phyloP scores from a whole-genome alignment of 2,797 vertebrate genomes.

The Sebastes itinus region DNA sequence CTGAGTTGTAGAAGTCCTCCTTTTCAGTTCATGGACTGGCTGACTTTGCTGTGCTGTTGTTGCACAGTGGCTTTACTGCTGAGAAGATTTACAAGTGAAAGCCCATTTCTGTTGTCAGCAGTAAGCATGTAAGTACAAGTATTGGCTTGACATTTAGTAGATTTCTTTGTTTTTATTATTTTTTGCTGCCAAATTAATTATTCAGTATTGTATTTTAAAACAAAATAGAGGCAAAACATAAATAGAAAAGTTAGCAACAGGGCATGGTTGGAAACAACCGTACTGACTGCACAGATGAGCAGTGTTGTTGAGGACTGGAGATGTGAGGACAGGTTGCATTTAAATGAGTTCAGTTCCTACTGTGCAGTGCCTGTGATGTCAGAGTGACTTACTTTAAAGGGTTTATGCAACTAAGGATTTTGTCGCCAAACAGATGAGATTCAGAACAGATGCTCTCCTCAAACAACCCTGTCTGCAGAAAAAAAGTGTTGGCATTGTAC shows the following conservation, averaged over 20 bases:
- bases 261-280: not conserved
- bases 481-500: not conserved
- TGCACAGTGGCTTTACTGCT: not conserved
- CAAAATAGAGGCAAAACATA: not conserved
- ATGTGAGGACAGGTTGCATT: slow-evolving; percentile 5
- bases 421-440: not conserved
- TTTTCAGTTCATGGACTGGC: slow-evolving; percentile 10
- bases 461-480: not conserved
- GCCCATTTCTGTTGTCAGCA: not conserved
- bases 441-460: not conserved
- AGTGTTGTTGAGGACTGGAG: not conserved
- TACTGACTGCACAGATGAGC: not conserved
- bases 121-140: not conserved
- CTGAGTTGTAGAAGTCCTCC: not conserved
- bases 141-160: not conserved
- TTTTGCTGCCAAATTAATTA: not conserved
- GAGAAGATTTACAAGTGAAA: not conserved
- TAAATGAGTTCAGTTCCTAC: slow-evolving; percentile 12
- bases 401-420: slow-evolving; percentile 10
- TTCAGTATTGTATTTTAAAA: slow-evolving; percentile 1
- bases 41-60: not conserved
- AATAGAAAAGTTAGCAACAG: not conserved
- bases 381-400: slow-evolving; percentile 23
- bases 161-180: not conserved
- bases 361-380: slow-evolving; percentile 11